Evolutionary conservation across 2,797 vertebrate genomes (phyloP), one percentile per base, ranked within the genome.

Genomic region (Phalanger gymnotis): DNA sequence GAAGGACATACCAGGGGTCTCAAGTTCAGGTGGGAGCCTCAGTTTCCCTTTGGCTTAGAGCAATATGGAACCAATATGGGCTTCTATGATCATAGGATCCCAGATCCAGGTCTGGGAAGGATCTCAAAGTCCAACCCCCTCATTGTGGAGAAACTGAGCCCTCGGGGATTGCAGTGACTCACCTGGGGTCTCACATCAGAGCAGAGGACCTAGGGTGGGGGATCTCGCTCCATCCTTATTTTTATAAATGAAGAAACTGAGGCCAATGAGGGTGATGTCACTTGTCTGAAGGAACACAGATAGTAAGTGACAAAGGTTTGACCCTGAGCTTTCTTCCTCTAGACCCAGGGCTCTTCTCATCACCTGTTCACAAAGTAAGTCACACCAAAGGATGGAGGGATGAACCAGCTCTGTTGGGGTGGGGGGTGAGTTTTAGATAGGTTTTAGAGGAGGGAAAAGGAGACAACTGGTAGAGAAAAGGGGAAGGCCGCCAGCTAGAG

Each of bases 1-100:
- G 61, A 25, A 47, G 66, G 51, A 94, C n/a, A n/a, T 93, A 92
- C n/a, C 54, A 30, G 52, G 93, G 34, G 94, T 47, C 40, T 96
- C 66, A 10, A 40, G 81, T 73, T 34, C 91, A 96, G 55, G 14
- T 10, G n/a, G 61, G 93, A 57, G 5, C 40, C 96, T 89, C 27
- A 53, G 16, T 95, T 28, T 93, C 54, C 94, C 54, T 92, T 94
- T 91, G 87, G 90, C 89, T 55, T 54, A 47, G 53, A 81, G 52
- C 9, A n/a, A 58, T 30, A 54, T 40, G 54, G 34, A 34, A n/a
- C 61, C 13, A n/a, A n/a, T n/a, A n/a, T n/a, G 31, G 27, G n/a
- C 22, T 22, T 9, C 73, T 47, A 2, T 1, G 5, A 19, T n/a
- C 14, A n/a, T 73, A 0, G 66, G 34, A 40, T 73, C 34, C 19